A percentile compares a stretch with the other conserved stretches of the same genome.
These are phyloP conservation scores for Liolophura sinensis DNA, from an alignment of 1,140 invertebrate genomes.

Conservation along the genomic window DNA sequence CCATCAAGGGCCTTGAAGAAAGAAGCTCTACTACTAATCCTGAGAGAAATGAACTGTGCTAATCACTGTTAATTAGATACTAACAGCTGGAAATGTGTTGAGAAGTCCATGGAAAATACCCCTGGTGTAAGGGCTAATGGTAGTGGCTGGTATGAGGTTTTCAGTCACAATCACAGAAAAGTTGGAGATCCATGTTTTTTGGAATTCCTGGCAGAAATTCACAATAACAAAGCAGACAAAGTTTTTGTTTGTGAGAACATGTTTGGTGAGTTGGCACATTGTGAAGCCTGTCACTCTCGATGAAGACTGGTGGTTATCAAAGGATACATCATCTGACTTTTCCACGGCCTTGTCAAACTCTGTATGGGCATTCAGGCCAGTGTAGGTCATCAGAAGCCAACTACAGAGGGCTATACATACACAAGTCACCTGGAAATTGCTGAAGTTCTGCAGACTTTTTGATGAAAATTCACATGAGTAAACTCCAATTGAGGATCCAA, in stretches of 20 bases:
- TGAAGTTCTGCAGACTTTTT: slow-evolving; percentile 45
- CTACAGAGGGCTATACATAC: slow-evolving; percentile 40
- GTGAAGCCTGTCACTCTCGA: background rate
- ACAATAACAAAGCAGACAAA: slow-evolving; percentile 41
- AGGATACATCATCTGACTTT: no score
- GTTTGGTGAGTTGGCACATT: slow-evolving; percentile 6
- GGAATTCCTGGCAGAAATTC: slow-evolving; percentile 45
- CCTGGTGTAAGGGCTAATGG: slow-evolving; percentile 19
- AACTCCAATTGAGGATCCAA: slow-evolving; percentile 32
- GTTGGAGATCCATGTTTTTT: slow-evolving; percentile 31
- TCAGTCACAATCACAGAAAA: slow-evolving; percentile 42
- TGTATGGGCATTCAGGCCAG: slow-evolving; percentile 42
- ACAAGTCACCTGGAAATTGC: slow-evolving; percentile 43
- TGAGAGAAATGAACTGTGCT: no score
- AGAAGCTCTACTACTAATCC: no score
- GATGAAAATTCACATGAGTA: slow-evolving; percentile 37
- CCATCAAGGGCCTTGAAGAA: no score
- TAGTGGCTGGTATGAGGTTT: slow-evolving; percentile 24
- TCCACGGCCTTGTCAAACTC: slow-evolving; percentile 27
- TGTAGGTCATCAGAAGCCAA: slow-evolving; percentile 38
- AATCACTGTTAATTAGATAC: background rate
- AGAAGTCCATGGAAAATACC: slow-evolving; percentile 37
- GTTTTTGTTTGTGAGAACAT: slow-evolving; percentile 34
- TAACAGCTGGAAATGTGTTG: slow-evolving; percentile 17
- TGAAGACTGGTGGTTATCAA: no score